Evolutionary conservation across 2,797 vertebrate genomes (phyloP).

Genomic region (Eulemur albifrons): DNA sequence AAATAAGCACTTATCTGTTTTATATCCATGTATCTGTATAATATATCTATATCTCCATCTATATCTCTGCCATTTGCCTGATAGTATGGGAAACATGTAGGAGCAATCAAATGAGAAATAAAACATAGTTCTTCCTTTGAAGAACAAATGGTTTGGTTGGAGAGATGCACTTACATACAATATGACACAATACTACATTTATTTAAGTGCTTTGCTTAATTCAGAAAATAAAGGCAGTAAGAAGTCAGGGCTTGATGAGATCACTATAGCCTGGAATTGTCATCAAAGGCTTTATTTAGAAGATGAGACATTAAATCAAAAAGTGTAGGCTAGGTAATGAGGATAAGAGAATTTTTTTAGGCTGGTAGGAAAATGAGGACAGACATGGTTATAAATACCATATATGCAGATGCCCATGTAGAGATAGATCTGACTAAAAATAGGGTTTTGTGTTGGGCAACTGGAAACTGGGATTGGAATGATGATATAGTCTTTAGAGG

Average conservation of each 20-base stretch:
- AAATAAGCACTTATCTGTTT: not conserved
- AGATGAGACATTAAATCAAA: not conserved
- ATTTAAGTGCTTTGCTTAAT: not conserved
- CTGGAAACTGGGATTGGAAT: not conserved
- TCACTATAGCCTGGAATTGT: not conserved
- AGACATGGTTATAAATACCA: not conserved
- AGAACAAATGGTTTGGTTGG: not conserved
- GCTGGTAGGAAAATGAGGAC: not conserved
- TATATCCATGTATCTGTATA: not conserved
- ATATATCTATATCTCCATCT: not conserved
- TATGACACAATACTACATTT: not conserved
- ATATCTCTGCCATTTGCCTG: not conserved
- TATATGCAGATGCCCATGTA: not conserved
- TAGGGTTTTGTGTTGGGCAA: not conserved
- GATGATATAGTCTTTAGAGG: not conserved
- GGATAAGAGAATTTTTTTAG: not conserved
- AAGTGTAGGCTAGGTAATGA: not conserved
- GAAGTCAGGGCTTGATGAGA: not conserved
- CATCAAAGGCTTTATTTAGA: slow-evolving; percentile 13
- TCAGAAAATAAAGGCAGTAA: not conserved
- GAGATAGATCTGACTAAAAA: not conserved
- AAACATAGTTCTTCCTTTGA: not conserved
- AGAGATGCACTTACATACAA: not conserved
- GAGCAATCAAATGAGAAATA: not conserved
- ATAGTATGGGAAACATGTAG: not conserved